Evolutionary conservation across 2,797 vertebrate genomes (phyloP), one percentile per base, ranked within the genome.

Genomic region (Pangasius macronema): DNA sequence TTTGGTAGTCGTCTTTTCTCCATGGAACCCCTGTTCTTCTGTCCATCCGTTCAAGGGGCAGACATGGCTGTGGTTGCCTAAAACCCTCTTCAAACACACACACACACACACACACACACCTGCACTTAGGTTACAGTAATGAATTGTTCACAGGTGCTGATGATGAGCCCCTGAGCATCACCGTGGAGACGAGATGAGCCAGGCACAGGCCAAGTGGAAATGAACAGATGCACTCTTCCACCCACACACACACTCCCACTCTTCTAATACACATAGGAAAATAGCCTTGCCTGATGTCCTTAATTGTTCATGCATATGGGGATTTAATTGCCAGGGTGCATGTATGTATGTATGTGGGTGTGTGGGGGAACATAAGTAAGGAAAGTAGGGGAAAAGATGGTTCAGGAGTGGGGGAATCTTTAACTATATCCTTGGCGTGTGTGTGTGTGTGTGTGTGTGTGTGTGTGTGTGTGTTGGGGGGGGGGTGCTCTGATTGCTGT

Each of bases 111-210:
- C 72, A 88, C 93, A 93, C 94, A 94, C 94, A 94, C 95, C 94
- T 95, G 94, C 95, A 96, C 95, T 96, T 96, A 94, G 94, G 96
- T 95, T 96, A 96, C 95, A 96, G 94, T 97, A 96, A 96, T 96
- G 94, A 97, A 97, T 97, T 96, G 96, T 96, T 96, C 95, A 95
- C 96, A 97, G 96, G 96, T 96, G 96, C 93, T 94, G 95, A 94
- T 95, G 94, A 96, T 94, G 96, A 96, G 95, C 91, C 95, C 96
- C 93, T 94, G 95, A 96, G 93, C 94, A 96, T 97, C 91, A 90
- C 89, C 33, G 89, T 95, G 95, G 94, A 95, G 95, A 93, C 91
- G 89, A 90, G 93, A 87, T 93, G 93, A 95, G 94, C 94, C 94
- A 93, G 87, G 93, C 94, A 93, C 94, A 94, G 93, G 94, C 94